Conservation (phyloP, 2,113 vertebrate species). For the Zosterops borbonicus region DNA sequence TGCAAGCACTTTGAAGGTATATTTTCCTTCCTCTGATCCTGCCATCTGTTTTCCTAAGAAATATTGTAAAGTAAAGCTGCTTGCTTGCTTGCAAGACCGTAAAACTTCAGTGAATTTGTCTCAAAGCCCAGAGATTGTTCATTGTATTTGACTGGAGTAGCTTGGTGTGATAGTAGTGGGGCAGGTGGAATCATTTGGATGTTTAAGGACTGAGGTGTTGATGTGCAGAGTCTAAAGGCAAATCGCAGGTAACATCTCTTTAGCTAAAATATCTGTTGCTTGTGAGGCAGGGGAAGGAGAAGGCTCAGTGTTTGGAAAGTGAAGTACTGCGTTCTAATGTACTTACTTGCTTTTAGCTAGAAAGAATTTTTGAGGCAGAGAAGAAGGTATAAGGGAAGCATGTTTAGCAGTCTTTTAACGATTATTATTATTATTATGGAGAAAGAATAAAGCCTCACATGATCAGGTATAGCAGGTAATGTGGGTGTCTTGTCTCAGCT, state of each 20-base stretch:
- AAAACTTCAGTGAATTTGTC: neutral
- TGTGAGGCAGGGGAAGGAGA: neutral
- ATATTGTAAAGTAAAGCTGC: neutral
- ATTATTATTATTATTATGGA: neutral
- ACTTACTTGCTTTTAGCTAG: neutral
- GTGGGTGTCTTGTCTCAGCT: neutral
- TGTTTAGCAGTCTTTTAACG: neutral
- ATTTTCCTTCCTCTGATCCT: neutral
- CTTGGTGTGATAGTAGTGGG: neutral
- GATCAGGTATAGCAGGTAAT: neutral
- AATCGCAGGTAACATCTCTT: neutral
- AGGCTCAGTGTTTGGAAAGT: neutral
- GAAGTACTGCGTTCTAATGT: neutral
- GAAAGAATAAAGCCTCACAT: neutral
- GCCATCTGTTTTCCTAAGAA: neutral
- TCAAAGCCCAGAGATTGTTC: neutral
- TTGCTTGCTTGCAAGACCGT: neutral
- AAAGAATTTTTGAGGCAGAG: neutral
- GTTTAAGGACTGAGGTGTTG: neutral
- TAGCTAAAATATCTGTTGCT: neutral
- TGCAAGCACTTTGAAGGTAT: neutral
- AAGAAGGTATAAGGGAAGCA: neutral
- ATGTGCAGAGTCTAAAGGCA: neutral
- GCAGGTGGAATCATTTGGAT: neutral
- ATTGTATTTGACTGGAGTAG: neutral